phyloP scores from a whole-genome alignment of 2,113 vertebrate genomes.

The Glaucidium brasilianum region DNA sequence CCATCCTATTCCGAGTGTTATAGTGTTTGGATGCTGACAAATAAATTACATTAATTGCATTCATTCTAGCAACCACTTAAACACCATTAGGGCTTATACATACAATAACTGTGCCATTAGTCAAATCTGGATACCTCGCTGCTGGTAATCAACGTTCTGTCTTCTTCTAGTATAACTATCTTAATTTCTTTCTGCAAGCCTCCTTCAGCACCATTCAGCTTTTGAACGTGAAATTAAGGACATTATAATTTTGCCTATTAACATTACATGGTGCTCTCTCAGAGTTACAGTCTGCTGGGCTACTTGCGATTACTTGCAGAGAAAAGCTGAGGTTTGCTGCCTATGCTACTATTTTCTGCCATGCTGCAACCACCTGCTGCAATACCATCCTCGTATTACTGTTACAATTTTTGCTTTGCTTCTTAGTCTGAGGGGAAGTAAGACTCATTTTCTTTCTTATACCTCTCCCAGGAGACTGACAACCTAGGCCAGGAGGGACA shows the following conservation, averaged over 20 bases:
- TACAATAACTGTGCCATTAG: slow-evolving; percentile 56
- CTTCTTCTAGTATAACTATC: slow-evolving; percentile 1
- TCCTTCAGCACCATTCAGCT: not conserved
- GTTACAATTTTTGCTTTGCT: not conserved
- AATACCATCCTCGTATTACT: not conserved
- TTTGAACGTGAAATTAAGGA: slow-evolving; percentile 11
- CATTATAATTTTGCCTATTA: not conserved
- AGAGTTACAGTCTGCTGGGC: not conserved
- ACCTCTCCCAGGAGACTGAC: not conserved
- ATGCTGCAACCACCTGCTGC: slow-evolving; percentile 16
- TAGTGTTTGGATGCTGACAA: slow-evolving; percentile 46
- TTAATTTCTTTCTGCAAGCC: slow-evolving; percentile 5
- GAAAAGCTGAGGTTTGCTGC: not conserved
- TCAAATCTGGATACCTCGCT: slow-evolving; percentile 34
- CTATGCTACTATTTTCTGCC: not conserved
- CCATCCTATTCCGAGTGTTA: not conserved
- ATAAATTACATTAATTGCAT: slow-evolving; percentile 60
- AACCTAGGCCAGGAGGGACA: not conserved
- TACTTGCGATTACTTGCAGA: not conserved
- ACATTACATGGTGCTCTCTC: not conserved
- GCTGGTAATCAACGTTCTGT: slow-evolving; percentile 32
- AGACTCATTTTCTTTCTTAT: not conserved
- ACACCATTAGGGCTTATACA: slow-evolving; percentile 48
- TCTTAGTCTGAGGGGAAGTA: not conserved
- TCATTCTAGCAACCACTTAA: slow-evolving; percentile 56